phyloP scores from a whole-genome alignment of 2,113 vertebrate genomes.

The Mugil cephalus region DNA sequence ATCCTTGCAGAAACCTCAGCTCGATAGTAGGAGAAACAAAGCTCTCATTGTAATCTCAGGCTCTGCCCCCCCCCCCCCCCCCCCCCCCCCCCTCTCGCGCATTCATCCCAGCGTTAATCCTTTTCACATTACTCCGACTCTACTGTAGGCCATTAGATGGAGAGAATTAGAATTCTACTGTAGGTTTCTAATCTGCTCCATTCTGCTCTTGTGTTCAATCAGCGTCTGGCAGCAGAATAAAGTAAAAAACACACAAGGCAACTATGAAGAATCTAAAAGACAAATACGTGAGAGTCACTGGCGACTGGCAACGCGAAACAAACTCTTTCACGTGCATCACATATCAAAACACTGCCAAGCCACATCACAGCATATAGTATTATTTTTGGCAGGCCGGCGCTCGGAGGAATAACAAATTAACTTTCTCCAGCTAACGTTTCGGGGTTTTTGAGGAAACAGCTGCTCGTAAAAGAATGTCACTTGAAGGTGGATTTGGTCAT shows the following conservation, averaged over 20 bases:
- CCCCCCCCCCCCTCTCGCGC: constrained; percentile 49
- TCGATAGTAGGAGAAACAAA: constrained; percentile 77
- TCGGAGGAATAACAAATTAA: not conserved
- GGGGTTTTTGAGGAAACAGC: constrained; percentile 16
- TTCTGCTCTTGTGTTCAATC: constrained; percentile 54
- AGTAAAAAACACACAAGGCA: constrained; percentile 21
- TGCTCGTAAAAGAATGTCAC: not conserved
- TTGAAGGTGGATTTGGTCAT: not conserved
- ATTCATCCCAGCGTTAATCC: constrained; percentile 78
- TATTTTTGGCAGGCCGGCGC: constrained; percentile 9
- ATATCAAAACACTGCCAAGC: constrained; percentile 15
- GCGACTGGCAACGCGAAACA: constrained; percentile 19
- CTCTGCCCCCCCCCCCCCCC: constrained; percentile 50
- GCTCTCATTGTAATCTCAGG: constrained; percentile 75
- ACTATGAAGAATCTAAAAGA: constrained; percentile 15
- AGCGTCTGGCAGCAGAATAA: constrained; percentile 50
- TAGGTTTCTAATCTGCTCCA: constrained; percentile 69
- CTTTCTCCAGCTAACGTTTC: not conserved
- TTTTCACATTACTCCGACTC: constrained; percentile 74
- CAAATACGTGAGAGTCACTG: constrained; percentile 5
- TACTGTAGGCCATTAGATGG: constrained; percentile 73
- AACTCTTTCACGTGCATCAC: constrained; percentile 2
- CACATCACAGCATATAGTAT: not conserved
- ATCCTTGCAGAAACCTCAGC: constrained; percentile 73
- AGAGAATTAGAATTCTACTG: constrained; percentile 66